Conservation (phyloP, 2,888 invertebrate genomes). For the Azorinus chamasolen region DNA sequence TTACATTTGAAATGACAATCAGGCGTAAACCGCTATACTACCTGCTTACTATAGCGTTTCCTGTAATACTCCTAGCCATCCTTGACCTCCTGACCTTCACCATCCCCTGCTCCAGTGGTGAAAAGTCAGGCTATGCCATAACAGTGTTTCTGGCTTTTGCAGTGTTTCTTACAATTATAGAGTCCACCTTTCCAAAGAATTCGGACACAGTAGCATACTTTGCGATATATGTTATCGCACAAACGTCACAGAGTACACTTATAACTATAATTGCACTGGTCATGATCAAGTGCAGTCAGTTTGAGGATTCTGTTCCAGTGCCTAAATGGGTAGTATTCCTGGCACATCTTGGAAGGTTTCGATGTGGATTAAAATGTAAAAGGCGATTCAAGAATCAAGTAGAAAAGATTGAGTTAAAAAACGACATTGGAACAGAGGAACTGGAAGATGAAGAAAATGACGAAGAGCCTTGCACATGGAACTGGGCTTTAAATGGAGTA, state of each 20-base stretch:
- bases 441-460: too few relatives aligned
- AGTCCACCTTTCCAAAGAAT: conserved; percentile 64
- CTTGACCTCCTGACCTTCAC: conserved; percentile 69
- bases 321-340: too few relatives aligned
- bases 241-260: conserved; percentile 11
- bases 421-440: too few relatives aligned
- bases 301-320: too few relatives aligned
- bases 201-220: conserved; percentile 65
- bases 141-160: conserved; percentile 69
- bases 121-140: conserved; percentile 65
- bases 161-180: conserved; percentile 69
- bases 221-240: conserved; percentile 16
- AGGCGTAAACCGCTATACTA: conserved; percentile 64
- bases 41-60: conserved; percentile 67
- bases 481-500: too few relatives aligned
- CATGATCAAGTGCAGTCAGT: neutral
- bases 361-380: too few relatives aligned
- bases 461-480: too few relatives aligned
- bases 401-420: too few relatives aligned
- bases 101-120: conserved; percentile 67
- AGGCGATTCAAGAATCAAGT: too few relatives aligned
- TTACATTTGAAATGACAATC: conserved; percentile 62
- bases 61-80: conserved; percentile 64
- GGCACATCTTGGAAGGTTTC: too few relatives aligned
- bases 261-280: conserved; percentile 1